Evolutionary conservation across 2,888 invertebrate genomes (phyloP).

Genomic region (Drosophila tanythrix): DNA sequence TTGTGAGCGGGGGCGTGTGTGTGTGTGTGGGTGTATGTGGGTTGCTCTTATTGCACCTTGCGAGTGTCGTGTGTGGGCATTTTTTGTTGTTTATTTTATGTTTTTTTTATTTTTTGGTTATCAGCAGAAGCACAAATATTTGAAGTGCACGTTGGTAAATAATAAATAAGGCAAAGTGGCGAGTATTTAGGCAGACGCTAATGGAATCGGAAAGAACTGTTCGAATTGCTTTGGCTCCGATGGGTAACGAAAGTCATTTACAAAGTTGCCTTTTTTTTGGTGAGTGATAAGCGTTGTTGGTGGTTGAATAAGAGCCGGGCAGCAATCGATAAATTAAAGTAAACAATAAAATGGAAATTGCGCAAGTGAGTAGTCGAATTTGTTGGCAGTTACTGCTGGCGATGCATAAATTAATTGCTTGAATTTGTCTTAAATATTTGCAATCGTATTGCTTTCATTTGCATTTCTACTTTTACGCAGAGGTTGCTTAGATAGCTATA

Average conservation of each 20-base stretch:
- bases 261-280: slow-evolving; percentile 6
- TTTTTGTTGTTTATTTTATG: neutral
- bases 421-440: slow-evolving; percentile 35
- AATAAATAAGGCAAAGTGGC: slow-evolving; percentile 28
- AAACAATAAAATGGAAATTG: slow-evolving; percentile 51
- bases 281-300: slow-evolving; percentile 58
- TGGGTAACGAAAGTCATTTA: slow-evolving; percentile 10
- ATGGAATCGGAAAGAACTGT: slow-evolving; percentile 39
- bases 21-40: slow-evolving; percentile 7
- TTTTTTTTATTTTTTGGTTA: slow-evolving; percentile 6
- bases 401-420: slow-evolving; percentile 30
- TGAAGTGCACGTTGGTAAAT: slow-evolving; percentile 37
- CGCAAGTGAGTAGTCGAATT: slow-evolving; percentile 51
- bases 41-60: slow-evolving; percentile 61
- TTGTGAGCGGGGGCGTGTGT: neutral
- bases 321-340: slow-evolving; percentile 59
- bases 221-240: slow-evolving; percentile 34
- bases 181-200: slow-evolving; percentile 54
- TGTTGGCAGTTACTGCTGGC: slow-evolving; percentile 61
- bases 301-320: slow-evolving; percentile 28
- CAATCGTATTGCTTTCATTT: slow-evolving; percentile 51
- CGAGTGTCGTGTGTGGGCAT: slow-evolving; percentile 59
- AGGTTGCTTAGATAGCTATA: slow-evolving; percentile 44
- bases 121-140: slow-evolving; percentile 62
- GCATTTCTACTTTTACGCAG: slow-evolving; percentile 26